Conservation (phyloP, 2,888 invertebrate genomes). For the Tineola bisselliella region DNA sequence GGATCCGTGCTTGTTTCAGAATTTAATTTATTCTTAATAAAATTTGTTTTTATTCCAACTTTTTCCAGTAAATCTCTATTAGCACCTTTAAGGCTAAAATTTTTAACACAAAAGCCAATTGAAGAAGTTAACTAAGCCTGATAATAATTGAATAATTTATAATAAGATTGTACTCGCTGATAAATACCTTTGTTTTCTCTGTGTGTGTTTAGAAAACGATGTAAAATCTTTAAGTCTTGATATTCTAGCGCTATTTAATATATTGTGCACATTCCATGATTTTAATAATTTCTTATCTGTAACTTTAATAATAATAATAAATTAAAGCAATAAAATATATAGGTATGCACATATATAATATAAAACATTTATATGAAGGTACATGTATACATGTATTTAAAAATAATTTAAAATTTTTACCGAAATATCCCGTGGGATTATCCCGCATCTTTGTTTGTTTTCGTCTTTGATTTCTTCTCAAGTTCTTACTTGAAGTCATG, state of each 20-base stretch:
- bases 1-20: too few relatives aligned
- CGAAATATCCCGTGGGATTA: neutral
- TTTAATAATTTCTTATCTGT: neutral
- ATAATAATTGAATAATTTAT: too few relatives aligned
- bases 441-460: neutral
- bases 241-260: neutral
- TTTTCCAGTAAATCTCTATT: neutral
- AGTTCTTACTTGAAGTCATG: neutral
- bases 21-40: too few relatives aligned
- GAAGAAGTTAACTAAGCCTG: too few relatives aligned
- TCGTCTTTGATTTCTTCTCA: neutral
- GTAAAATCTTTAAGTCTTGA: constrained; percentile 9
- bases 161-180: too few relatives aligned
- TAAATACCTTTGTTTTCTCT: neutral
- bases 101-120: neutral
- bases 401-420: neutral
- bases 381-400: too few relatives aligned
- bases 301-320: too few relatives aligned
- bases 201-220: neutral
- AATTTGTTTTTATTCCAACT: neutral
- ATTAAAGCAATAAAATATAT: too few relatives aligned
- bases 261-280: neutral
- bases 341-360: too few relatives aligned
- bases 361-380: too few relatives aligned
- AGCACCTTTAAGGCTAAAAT: neutral